These are phyloP conservation scores for Drosophila helvetica DNA, from an alignment of 2,888 invertebrate species.

Conservation along the genomic window DNA sequence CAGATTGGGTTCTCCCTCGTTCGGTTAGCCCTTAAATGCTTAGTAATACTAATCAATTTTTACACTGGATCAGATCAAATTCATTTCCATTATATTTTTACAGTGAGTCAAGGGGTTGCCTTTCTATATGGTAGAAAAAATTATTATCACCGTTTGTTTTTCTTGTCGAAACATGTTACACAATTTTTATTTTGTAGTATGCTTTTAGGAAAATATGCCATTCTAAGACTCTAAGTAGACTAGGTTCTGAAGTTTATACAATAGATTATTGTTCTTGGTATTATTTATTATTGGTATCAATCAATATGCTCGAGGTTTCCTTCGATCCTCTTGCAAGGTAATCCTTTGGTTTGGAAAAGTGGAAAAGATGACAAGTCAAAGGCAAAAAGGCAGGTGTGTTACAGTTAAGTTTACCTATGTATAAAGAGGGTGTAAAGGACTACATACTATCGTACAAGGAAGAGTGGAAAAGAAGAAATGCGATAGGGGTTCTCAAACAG, in stretches of 20 bases:
- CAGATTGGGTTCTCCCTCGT: slow-evolving; percentile 52
- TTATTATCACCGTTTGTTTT: slow-evolving; percentile 72
- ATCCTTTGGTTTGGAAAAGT: slow-evolving; percentile 37
- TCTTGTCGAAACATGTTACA: slow-evolving; percentile 55
- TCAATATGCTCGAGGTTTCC: slow-evolving; percentile 33
- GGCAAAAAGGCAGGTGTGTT: slow-evolving; percentile 49
- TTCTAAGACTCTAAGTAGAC: slow-evolving; percentile 75
- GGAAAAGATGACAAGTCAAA: slow-evolving; percentile 49
- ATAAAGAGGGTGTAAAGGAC: slow-evolving; percentile 1
- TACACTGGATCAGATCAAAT: slow-evolving; percentile 30
- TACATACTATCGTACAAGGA: background rate
- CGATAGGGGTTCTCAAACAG: slow-evolving; percentile 33
- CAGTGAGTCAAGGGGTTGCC: slow-evolving; percentile 53
- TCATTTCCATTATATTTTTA: slow-evolving; percentile 37
- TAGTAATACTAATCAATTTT: slow-evolving; percentile 53
- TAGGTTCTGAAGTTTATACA: slow-evolving; percentile 69
- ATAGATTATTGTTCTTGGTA: slow-evolving; percentile 79
- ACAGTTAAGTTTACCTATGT: slow-evolving; percentile 8
- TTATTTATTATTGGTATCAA: slow-evolving; percentile 57
- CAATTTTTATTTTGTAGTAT: slow-evolving; percentile 59
- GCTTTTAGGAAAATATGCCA: slow-evolving; percentile 74
- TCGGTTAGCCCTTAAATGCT: slow-evolving; percentile 47
- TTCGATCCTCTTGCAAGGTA: slow-evolving; percentile 17
- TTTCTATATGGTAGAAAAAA: slow-evolving; percentile 64
- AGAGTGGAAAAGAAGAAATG: slow-evolving; percentile 7